Evolutionary conservation across 2,797 vertebrate genomes (phyloP).

Genomic region (Muraenolepis orangiensis): DNA sequence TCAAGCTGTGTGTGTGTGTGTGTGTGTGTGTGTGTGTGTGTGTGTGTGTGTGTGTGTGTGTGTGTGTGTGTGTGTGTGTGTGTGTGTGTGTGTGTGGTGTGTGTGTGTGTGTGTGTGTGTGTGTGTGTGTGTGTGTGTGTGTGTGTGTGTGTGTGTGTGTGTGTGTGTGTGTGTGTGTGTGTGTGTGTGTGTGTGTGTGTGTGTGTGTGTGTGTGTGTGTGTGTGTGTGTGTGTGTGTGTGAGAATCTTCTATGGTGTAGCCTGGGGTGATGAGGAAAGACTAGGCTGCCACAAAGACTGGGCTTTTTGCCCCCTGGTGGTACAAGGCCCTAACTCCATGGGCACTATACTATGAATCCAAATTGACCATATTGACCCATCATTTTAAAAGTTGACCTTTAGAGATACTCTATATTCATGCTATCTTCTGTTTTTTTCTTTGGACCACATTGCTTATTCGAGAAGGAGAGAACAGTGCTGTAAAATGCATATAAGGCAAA

Average conservation of each 20-base stretch:
- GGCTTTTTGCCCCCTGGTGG: slow-evolving; percentile 55
- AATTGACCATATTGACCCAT: too few species aligned
- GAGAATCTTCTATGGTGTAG: neutral
- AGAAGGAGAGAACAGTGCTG: too few species aligned
- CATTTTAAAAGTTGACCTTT: too few species aligned
- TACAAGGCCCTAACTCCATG: slow-evolving; percentile 5
- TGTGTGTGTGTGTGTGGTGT: slow-evolving; percentile 13
- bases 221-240: slow-evolving; percentile 7
- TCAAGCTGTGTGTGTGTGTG: slow-evolving; percentile 26
- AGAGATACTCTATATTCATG: too few species aligned
- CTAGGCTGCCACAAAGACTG: slow-evolving; percentile 15
- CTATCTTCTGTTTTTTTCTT: too few species aligned
- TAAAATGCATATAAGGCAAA: too few species aligned
- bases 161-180: slow-evolving; percentile 22
- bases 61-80: slow-evolving; percentile 13
- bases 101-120: slow-evolving; percentile 6
- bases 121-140: slow-evolving; percentile 5
- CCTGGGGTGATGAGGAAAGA: neutral
- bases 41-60: neutral
- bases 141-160: slow-evolving; percentile 2
- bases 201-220: slow-evolving; percentile 8
- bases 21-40: slow-evolving; percentile 1
- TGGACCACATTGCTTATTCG: too few species aligned
- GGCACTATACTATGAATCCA: too few species aligned
- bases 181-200: neutral